Evolutionary conservation across 1,140 invertebrate species (phyloP).

Genomic region (Probaryconus sp.): DNA sequence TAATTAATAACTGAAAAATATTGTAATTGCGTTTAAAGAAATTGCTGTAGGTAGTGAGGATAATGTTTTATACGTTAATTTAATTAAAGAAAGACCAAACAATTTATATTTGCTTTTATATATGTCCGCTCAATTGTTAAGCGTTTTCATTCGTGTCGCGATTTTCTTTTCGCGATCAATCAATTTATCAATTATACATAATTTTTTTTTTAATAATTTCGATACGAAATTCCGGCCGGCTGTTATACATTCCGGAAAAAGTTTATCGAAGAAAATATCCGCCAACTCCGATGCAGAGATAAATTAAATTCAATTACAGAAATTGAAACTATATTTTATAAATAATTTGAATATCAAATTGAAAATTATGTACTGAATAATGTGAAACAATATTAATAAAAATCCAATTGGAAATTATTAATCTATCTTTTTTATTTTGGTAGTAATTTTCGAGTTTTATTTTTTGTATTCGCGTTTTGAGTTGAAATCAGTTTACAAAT

Average conservation of each 20-base stretch:
- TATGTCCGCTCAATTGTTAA: constrained; percentile 39
- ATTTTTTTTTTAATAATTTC: constrained; percentile 8
- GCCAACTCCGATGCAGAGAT: no score
- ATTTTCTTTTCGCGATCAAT: not conserved
- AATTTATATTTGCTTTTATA: constrained; percentile 46
- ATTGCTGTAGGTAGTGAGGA: constrained; percentile 65
- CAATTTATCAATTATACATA: no score
- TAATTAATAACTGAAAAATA: no score
- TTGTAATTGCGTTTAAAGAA: constrained; percentile 69
- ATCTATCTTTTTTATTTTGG: no score
- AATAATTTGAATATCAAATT: constrained; percentile 19
- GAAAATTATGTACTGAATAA: constrained; percentile 37
- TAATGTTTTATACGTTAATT: constrained; percentile 76
- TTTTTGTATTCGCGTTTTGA: no score
- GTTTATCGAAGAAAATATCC: no score
- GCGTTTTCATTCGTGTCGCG: not conserved
- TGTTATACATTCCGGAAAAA: constrained; percentile 26
- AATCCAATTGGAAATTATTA: constrained; percentile 38
- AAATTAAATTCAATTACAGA: constrained; percentile 9
- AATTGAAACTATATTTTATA: constrained; percentile 17
- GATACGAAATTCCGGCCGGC: constrained; percentile 2
- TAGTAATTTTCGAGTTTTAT: no score
- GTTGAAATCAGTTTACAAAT: no score
- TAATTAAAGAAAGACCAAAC: constrained; percentile 66
- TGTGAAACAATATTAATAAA: constrained; percentile 31